These are phyloP conservation scores for Drosophila sp. DNA, from an alignment of 1,140 invertebrate genomes.

Conservation along the genomic window DNA sequence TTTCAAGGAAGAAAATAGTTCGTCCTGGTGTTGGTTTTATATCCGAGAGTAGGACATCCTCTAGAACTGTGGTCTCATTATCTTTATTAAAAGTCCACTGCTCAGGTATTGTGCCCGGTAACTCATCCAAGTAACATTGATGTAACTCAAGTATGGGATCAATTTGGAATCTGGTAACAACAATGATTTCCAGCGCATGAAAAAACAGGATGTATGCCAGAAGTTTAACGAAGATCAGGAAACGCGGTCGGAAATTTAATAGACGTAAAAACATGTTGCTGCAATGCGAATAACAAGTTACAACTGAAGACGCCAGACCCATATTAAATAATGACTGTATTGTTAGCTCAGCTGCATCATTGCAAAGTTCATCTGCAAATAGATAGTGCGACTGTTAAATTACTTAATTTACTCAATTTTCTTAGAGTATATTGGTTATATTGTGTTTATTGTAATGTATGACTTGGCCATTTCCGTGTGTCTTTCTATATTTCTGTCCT, in stretches of 20 bases:
- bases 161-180: too few species aligned
- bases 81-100: neutral
- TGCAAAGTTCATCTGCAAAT: too few species aligned
- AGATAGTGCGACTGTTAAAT: too few species aligned
- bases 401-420: too few species aligned
- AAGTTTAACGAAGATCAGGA: neutral
- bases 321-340: neutral
- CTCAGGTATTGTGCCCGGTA: too few species aligned
- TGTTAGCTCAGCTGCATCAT: too few species aligned
- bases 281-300: neutral
- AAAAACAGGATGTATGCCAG: neutral
- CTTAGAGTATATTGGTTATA: too few species aligned
- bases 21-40: conserved; percentile 4
- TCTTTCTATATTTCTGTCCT: too few species aligned
- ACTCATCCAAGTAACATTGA: conserved; percentile 1
- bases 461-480: too few species aligned
- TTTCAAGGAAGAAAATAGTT: conserved; percentile 1
- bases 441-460: too few species aligned
- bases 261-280: neutral
- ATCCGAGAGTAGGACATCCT: neutral
- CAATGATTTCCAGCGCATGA: neutral
- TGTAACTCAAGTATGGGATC: neutral
- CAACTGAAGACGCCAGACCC: neutral
- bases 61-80: neutral
- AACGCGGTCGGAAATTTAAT: neutral